These are phyloP conservation scores for Augochlora pura DNA, from an alignment of 1,140 invertebrate genomes.

Conservation along the genomic window DNA sequence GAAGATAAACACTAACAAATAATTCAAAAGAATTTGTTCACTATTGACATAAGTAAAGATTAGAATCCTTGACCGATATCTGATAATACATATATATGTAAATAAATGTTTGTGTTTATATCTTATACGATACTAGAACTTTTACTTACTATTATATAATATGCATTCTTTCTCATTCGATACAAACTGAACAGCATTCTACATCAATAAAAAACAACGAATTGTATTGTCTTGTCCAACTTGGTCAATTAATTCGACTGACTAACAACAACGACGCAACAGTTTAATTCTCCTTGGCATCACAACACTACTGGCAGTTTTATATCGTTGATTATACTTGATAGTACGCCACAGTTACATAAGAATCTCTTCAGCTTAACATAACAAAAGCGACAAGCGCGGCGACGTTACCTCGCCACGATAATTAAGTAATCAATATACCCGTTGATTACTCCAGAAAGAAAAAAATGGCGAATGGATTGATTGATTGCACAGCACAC, in stretches of 20 bases:
- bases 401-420: neutral
- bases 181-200: too few species aligned
- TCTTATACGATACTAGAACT: too few species aligned
- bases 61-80: too few species aligned
- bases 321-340: neutral
- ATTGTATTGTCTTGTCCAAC: neutral
- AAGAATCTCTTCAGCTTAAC: neutral
- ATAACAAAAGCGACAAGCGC: neutral
- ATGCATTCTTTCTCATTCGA: too few species aligned
- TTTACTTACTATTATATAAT: too few species aligned
- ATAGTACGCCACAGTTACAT: neutral
- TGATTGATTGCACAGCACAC: neutral
- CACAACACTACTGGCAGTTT: neutral
- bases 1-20: too few species aligned
- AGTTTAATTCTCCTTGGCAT: neutral
- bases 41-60: too few species aligned
- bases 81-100: too few species aligned
- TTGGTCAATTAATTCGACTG: neutral
- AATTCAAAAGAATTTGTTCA: too few species aligned
- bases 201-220: neutral
- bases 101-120: too few species aligned
- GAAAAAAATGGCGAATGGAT: conserved; percentile 11
- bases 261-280: neutral
- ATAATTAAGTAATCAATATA: conserved; percentile 24
- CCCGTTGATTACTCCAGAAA: conserved; percentile 6